Evolutionary conservation across 1,140 invertebrate species (phyloP), one percentile per base, ranked within the genome.

Genomic region (Andrena cerasifolii): DNA sequence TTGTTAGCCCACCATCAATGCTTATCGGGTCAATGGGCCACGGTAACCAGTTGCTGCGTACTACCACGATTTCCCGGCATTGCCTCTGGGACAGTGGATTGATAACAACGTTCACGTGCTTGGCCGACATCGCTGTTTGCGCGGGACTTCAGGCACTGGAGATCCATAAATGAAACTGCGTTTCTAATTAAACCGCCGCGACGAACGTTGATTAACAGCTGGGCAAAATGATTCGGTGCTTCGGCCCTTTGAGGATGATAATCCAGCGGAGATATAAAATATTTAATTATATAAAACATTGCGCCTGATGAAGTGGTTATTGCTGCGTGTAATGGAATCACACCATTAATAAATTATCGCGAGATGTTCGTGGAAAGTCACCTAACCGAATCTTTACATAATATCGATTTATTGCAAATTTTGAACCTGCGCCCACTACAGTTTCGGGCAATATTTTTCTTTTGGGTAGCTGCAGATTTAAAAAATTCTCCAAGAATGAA

Each of bases 191-290:
- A 28, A 53, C 21, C 2, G 40, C 24, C 1, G 3, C 1, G 0
- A 14, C 21, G 10, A n/a, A 65, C 40, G 62, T 56, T 53, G 61
- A 66, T 75, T 75, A 75, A 75, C 36, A 36, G 24, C 28, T 18
- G 16, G 26, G 24, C 26, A 33, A 31, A 67, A 40, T 53, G 24
- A 47, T 75, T 26, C 36, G 62, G 33, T 14, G 47, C 36, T n/a
- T 4, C 12, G 14, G 28, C 33, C 26, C 18, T 14, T 0, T 0
- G 18, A 49, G 18, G 16, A 54, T 14, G 36, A 3, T 5, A 3
- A 40, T 40, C 26, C 16, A 7, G 21, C 3, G 12, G 16, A 12
- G 6, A n/a, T n/a, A n/a, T n/a, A n/a, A n/a, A n/a, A n/a, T n/a
- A n/a, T n/a, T n/a, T n/a, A n/a, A n/a, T n/a, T n/a, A n/a, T n/a